Base-by-base conservation (phyloP, 2,888 invertebrate genomes). In the Volucella bombylans region DNA sequence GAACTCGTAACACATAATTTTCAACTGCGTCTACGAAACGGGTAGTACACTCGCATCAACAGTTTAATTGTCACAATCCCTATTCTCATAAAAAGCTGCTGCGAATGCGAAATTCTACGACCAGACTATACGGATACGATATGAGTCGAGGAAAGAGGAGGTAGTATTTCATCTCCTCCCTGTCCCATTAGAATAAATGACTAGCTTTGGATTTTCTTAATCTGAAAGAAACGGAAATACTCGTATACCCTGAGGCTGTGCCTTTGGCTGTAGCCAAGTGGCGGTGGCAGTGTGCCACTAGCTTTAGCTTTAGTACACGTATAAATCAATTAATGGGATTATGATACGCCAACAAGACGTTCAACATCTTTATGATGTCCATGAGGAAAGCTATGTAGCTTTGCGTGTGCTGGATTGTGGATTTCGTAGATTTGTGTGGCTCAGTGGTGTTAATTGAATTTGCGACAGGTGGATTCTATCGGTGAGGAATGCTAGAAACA, bases 251-350 rank as follows among this genome's bases (percentile, higher is more conserved):
- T 31, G 31, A 0, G 31, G 31, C 31, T 31, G 23, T 4, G 31
- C 31, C 6, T 31, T 31, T 31, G 31, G 1, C 4, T 31, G 31
- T 31, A 31, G 31, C 31, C 31, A 31, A 31, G 6, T n/a, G 38
- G 14, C 15, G 15, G 43, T 8, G 55, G 47, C 38, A 39, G 49
- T n/a, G n/a, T 64, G 49, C 49, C 49, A 64, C 49, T 31, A 31
- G 31, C 31, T 31, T 31, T 31, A 45, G 45, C 47, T 18, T 50
- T 15, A 15, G 52, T 18, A 50, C 8, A 15, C 38, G 45, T 57
- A 41, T 49, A 52, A 76, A 76, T 61, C 76, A 68, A 68, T 76
- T 68, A 76, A 68, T 68, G 59, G 61, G 76, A 68, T 61, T 76
- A 61, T 61, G 57, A 61, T 67, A 52, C 52, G 18, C 23, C n/a